Conservation (phyloP, 2,888 invertebrate species). For the Volucella bombylans region DNA sequence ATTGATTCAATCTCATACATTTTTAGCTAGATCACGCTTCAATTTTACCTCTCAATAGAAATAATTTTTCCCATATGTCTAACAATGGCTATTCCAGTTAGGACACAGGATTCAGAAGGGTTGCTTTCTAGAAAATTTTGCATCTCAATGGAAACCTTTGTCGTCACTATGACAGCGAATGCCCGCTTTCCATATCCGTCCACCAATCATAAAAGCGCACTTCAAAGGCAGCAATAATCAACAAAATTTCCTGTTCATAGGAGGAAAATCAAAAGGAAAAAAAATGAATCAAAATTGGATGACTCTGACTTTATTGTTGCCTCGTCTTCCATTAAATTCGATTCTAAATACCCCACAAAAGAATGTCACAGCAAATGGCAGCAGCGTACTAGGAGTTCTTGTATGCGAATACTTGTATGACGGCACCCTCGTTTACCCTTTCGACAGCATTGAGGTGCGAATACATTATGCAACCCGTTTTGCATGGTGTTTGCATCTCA, state of each 20-base stretch:
- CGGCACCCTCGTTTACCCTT: conserved; percentile 18
- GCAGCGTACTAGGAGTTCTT: no score
- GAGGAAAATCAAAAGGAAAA: conserved; percentile 50
- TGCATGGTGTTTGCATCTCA: conserved; percentile 5
- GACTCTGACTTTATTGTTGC: conserved; percentile 42
- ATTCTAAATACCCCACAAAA: conserved; percentile 66
- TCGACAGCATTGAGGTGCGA: conserved; percentile 66
- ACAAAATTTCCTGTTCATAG: conserved; percentile 47
- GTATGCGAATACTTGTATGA: conserved; percentile 6
- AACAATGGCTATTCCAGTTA: no score
- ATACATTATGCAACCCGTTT: conserved; percentile 6
- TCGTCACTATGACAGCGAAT: no score
- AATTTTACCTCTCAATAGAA: no score
- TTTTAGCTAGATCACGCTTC: no score
- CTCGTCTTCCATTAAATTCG: conserved; percentile 53
- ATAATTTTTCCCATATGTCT: no score
- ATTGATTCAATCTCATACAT: no score
- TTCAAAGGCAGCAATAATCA: conserved; percentile 56
- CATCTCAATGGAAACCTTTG: no score
- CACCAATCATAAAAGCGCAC: no score
- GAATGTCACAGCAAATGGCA: conserved; percentile 60
- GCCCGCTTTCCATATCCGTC: no score
- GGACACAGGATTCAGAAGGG: no score
- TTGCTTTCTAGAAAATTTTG: no score
- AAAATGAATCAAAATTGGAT: conserved; percentile 1